These are phyloP conservation scores for Eretmocerus hayati DNA, from an alignment of 2,888 invertebrate species.

Conservation along the genomic window DNA sequence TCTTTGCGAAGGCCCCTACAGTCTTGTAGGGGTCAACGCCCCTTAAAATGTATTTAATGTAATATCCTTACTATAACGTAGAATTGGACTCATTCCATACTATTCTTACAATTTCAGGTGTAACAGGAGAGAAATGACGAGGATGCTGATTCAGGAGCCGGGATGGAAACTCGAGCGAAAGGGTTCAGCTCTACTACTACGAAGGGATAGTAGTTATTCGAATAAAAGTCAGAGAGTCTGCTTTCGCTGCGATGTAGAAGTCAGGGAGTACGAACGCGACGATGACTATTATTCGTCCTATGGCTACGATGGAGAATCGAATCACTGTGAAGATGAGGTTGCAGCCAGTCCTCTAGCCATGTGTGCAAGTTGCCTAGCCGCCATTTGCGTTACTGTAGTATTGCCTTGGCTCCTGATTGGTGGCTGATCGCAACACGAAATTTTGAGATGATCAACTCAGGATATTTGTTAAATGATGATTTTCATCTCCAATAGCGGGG, in stretches of 20 bases:
- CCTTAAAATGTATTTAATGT: no score
- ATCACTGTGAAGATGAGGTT: conserved; percentile 35
- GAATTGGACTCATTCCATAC: no score
- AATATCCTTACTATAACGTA: no score
- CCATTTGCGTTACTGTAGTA: conserved; percentile 49
- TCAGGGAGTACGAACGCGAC: conserved; percentile 50
- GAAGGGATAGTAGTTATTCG: conserved; percentile 32
- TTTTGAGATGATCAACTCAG: no score
- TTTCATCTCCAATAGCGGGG: no score
- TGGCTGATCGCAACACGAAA: conserved; percentile 31
- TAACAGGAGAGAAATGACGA: conserved; percentile 8
- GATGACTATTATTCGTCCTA: conserved; percentile 26
- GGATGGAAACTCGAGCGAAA: conserved; percentile 44
- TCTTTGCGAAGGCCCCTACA: no score
- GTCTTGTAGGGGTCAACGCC: no score
- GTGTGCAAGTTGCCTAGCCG: conserved; percentile 50
- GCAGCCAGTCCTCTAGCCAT: conserved; percentile 45
- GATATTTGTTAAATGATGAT: no score
- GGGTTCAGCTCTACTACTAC: conserved; percentile 38
- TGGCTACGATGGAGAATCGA: no score
- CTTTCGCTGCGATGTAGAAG: conserved; percentile 53
- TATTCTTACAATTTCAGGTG: no score
- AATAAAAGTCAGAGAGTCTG: conserved; percentile 43
- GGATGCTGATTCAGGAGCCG: conserved; percentile 41
- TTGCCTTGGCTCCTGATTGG: conserved; percentile 51